Evolutionary conservation across 1,140 invertebrate genomes (phyloP), one percentile per base, ranked within the genome.

Genomic region (Drosophila mauritiana): DNA sequence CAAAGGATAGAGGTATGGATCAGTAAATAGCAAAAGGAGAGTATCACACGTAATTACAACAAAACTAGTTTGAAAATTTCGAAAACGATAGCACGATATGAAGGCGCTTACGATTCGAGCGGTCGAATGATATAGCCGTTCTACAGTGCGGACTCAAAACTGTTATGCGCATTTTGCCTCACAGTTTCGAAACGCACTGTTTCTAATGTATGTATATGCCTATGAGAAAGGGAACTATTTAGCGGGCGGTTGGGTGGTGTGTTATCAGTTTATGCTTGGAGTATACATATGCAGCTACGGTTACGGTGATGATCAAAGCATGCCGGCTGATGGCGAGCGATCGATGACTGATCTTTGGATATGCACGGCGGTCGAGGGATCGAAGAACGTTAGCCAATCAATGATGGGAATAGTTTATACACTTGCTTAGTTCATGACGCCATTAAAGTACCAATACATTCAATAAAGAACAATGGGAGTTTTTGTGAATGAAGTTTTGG

Each of bases 1-100:
- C 54, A 79, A 88, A 76, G 79, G 78, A 78, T 57, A 89, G 73
- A 86, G 73, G 76, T 75, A 67, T 78, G 78, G 64, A 53, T 86
- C 82, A 86, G 82, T 86, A 85, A 78, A 49, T 53, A 57, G 70
- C 37, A 49, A 56, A 39, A 43, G 43, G 31, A 74, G 39, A 25
- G 43, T n/a, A 34, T 31, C 52, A 45, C 52, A 43, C 55, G 49
- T 64, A 74, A 74, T 74, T 49, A 70, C 67, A 70, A 70, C 67
- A 57, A 36, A 70, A 70, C 67, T 70, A 57, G 22, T 40, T 34
- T 36, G 17, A 17, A 67, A 63, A 48, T 70, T 69, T 69, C 11
- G 11, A 54, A 64, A 67, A 70, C 52, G 25, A 70, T 55, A 55
- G 22, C 13, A 56, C 36, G 52, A 57, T 40, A 57, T 63, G 59